phyloP scores from a whole-genome alignment of 2,888 invertebrate genomes.

The Cyclophora punctaria region DNA sequence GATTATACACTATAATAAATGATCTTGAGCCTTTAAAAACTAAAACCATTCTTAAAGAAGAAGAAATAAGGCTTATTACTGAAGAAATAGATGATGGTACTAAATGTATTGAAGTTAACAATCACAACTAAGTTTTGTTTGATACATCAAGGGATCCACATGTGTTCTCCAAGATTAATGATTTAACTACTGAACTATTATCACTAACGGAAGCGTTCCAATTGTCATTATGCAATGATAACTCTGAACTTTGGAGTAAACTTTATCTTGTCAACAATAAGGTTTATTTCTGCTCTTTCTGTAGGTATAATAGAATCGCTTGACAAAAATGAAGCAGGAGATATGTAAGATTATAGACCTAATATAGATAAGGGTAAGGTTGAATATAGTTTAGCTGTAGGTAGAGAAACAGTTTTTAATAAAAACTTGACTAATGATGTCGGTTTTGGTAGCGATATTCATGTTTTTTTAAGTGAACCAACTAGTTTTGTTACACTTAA shows the following conservation, averaged over 20 bases:
- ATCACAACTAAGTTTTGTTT: slow-evolving; percentile 61
- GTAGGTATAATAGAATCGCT: slow-evolving; percentile 13
- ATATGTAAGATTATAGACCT: background rate
- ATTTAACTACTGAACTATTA: slow-evolving; percentile 60
- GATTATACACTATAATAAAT: slow-evolving; percentile 57
- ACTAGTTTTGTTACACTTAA: slow-evolving; percentile 70
- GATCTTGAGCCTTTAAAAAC: slow-evolving; percentile 27
- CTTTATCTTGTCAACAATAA: too few species aligned
- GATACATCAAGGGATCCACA: slow-evolving; percentile 59
- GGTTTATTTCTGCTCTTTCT: too few species aligned
- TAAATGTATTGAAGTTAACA: slow-evolving; percentile 51
- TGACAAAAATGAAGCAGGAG: slow-evolving; percentile 35
- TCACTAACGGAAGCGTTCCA: slow-evolving; percentile 55
- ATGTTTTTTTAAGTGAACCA: slow-evolving; percentile 50
- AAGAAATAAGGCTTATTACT: slow-evolving; percentile 16
- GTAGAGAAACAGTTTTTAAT: slow-evolving; percentile 23
- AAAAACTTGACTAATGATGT: slow-evolving; percentile 74
- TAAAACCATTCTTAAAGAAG: slow-evolving; percentile 26
- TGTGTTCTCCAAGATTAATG: slow-evolving; percentile 66
- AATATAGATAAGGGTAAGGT: slow-evolving; percentile 21
- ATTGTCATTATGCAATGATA: slow-evolving; percentile 43
- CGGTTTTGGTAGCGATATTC: slow-evolving; percentile 72
- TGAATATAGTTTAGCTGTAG: slow-evolving; percentile 13
- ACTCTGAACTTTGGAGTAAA: slow-evolving; percentile 1
- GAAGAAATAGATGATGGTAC: slow-evolving; percentile 11